A percentile compares a stretch with the other conserved stretches of the same genome.
phyloP scores from a whole-genome alignment of 1,140 invertebrate species.

The Drosophila auraria region DNA sequence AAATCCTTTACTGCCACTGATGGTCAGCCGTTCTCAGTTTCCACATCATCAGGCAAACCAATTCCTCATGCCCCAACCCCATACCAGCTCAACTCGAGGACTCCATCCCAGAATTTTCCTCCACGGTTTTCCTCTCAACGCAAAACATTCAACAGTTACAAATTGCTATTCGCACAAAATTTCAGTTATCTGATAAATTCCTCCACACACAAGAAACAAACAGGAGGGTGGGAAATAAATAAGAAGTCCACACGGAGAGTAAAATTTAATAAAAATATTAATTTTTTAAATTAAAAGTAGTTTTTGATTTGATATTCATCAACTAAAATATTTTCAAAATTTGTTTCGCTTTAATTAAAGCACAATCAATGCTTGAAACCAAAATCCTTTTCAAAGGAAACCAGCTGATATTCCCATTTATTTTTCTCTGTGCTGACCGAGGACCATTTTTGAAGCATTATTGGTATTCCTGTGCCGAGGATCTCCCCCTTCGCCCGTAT shows the following conservation, averaged over 20 bases:
- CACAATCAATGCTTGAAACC: background rate
- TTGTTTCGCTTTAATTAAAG: background rate
- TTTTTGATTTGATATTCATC: no score
- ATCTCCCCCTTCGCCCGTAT: conserved; percentile 9
- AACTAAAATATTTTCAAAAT: no score
- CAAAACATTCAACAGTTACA: conserved; percentile 70
- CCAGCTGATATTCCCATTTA: background rate
- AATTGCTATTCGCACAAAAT: conserved; percentile 64
- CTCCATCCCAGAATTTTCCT: background rate
- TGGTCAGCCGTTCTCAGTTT: conserved; percentile 52
- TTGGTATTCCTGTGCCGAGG: conserved; percentile 1
- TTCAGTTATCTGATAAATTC: conserved; percentile 69
- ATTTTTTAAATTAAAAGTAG: background rate
- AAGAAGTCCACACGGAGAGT: background rate
- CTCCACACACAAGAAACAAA: conserved; percentile 33
- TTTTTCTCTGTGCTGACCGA: background rate
- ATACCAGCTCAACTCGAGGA: background rate
- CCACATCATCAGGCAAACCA: conserved; percentile 51
- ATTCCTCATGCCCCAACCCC: conserved; percentile 30
- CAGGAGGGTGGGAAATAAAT: background rate
- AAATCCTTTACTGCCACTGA: conserved; percentile 24
- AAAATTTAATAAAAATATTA: background rate
- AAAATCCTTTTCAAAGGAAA: background rate
- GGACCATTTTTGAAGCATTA: conserved; percentile 14
- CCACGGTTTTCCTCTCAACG: background rate